These are phyloP conservation scores for Notolabrus celidotus DNA, from an alignment of 2,797 vertebrate genomes.

Conservation along the genomic window DNA sequence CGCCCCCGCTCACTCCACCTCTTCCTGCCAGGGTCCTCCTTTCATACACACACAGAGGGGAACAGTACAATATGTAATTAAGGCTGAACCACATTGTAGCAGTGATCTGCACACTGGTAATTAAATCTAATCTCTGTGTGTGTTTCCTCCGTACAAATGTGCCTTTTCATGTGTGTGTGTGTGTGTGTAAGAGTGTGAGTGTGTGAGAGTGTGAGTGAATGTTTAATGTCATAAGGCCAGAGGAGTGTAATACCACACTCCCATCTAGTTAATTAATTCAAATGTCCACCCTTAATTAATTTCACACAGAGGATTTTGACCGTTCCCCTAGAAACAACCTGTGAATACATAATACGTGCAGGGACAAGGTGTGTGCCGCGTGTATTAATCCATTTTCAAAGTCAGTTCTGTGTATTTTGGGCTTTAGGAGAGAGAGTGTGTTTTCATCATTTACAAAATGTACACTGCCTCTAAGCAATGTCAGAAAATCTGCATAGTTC, in stretches of 20 bases:
- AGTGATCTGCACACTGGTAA: conserved; percentile 71
- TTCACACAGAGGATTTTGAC: conserved; percentile 68
- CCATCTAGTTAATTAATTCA: conserved; percentile 78
- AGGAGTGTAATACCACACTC: conserved; percentile 71
- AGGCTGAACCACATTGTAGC: conserved; percentile 63
- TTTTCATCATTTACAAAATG: background rate
- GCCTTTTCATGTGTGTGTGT: conserved; percentile 9
- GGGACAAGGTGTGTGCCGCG: conserved; percentile 25
- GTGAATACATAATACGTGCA: conserved; percentile 57
- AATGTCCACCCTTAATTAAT: conserved; percentile 80
- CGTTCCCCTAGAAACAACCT: conserved; percentile 65
- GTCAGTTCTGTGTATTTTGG: conserved; percentile 9
- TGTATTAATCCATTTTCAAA: background rate
- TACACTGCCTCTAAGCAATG: background rate
- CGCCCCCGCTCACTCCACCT: background rate
- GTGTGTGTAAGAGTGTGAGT: conserved; percentile 8
- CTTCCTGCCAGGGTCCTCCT: background rate
- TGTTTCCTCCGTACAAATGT: conserved; percentile 9
- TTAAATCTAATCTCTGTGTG: conserved; percentile 72
- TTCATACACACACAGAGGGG: background rate
- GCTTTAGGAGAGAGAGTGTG: background rate
- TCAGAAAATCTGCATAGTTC: background rate
- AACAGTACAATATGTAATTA: conserved; percentile 69
- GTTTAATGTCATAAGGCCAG: conserved; percentile 73
- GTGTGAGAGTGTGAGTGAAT: conserved; percentile 27